Evolutionary conservation across 2,888 invertebrate species (phyloP).

Genomic region (Drosophila mercatorum): DNA sequence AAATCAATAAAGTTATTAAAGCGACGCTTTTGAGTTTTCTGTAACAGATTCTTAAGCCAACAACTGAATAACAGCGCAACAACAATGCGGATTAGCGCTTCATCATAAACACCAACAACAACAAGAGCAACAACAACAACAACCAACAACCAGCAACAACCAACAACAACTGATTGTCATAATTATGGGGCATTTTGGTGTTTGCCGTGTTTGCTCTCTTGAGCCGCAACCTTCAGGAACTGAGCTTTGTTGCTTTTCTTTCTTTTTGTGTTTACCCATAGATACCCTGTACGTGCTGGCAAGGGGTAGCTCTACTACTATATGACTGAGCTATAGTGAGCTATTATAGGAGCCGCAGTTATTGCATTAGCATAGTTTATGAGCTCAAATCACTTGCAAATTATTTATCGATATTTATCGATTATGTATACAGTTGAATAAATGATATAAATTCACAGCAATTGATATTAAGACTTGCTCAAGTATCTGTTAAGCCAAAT

Average conservation of each 20-base stretch:
- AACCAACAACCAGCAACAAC: constrained; percentile 19
- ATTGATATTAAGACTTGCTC: neutral
- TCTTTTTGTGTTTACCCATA: neutral
- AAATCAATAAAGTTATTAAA: constrained; percentile 80
- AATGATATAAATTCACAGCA: neutral
- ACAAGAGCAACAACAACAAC: constrained; percentile 22
- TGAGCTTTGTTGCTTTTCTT: neutral
- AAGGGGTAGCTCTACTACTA: neutral
- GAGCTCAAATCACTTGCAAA: neutral
- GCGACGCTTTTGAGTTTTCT: constrained; percentile 78
- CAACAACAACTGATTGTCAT: constrained; percentile 69
- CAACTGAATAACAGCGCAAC: constrained; percentile 61
- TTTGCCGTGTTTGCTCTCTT: constrained; percentile 73
- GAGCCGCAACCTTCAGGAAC: constrained; percentile 26
- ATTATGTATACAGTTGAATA: neutral
- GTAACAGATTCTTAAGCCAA: constrained; percentile 78
- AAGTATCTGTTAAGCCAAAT: too few relatives aligned
- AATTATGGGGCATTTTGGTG: constrained; percentile 77
- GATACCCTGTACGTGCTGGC: constrained; percentile 8
- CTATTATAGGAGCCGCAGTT: too few relatives aligned
- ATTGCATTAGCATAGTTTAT: neutral
- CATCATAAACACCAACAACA: constrained; percentile 66
- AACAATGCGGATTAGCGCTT: constrained; percentile 79
- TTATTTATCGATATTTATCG: neutral
- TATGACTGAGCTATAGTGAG: neutral